Percentiles rank a stretch among this genome's conserved stretches.
Evolutionary conservation across 2,888 invertebrate genomes (phyloP).

Genomic region (Conops quadrifasciatus): DNA sequence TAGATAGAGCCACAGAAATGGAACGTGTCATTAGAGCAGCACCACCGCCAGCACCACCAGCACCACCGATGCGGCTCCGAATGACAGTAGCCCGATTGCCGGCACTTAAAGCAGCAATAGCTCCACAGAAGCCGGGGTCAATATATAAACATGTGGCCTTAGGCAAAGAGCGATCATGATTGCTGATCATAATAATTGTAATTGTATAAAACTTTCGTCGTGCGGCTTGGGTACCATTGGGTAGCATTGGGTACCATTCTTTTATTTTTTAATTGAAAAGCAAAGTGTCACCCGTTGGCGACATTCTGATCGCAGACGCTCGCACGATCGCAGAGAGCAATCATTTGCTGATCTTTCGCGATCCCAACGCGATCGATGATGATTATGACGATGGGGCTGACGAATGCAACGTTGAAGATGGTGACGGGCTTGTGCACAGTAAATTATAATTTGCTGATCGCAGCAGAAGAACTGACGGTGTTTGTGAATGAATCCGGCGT

Average conservation of each 20-base stretch:
- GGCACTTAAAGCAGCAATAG: neutral
- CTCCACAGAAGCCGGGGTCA: neutral
- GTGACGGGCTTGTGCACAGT: slow-evolving; percentile 16
- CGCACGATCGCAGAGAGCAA: neutral
- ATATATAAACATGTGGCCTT: neutral
- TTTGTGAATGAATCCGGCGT: neutral
- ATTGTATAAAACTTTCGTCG: too few species aligned
- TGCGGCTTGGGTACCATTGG: too few species aligned
- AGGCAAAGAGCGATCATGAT: neutral
- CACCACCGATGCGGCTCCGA: neutral
- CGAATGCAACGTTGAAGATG: neutral
- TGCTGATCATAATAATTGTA: slow-evolving; percentile 14
- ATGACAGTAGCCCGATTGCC: slow-evolving; percentile 11
- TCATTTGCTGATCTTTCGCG: neutral
- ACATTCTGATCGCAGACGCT: slow-evolving; percentile 10
- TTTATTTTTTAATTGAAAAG: slow-evolving; percentile 30
- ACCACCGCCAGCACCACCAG: neutral
- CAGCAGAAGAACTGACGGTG: neutral
- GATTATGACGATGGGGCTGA: neutral
- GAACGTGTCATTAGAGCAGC: slow-evolving; percentile 33
- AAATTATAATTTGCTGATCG: slow-evolving; percentile 20
- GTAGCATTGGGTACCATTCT: neutral
- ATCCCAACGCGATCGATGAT: neutral
- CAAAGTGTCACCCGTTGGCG: slow-evolving; percentile 33
- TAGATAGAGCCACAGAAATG: slow-evolving; percentile 6